Evolutionary conservation across 2,113 vertebrate genomes (phyloP), one percentile per base, ranked within the genome.

Genomic region (Pygoscelis adeliae): DNA sequence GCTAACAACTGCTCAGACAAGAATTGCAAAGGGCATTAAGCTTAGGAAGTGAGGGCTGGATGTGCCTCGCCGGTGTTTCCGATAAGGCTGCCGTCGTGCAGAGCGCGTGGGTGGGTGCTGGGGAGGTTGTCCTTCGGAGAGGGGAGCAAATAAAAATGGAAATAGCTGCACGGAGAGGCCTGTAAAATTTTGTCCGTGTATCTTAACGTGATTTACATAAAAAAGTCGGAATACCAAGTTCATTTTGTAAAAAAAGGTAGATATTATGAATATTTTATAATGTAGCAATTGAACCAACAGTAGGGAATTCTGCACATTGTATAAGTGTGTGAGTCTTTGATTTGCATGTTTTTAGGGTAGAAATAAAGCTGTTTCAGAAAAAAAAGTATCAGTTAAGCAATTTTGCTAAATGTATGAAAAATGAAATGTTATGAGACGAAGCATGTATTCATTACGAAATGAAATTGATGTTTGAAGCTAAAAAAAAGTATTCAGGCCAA

Each of bases 401-500:
- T 96, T 96, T 97, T 97, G 71, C 87, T 97, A 93, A 97, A 90
- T 96, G 83, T 94, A 76, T 94, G 83, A 90, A 82, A 97, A 93
- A 96, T 94, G 82, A 58, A 97, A 97, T 95, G 90, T 96, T 85
- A 95, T 66, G 79, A 97, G 74, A 55, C 59, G 82, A 91, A 92
- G n/a, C 55, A 82, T 96, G 84, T 93, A 94, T 87, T 97, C 95
- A 96, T 89, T 97, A 77, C 12, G 5, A 80, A 93, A 83, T 49
- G 34, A 97, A 98, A 92, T 97, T 95, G 94, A 92, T 97, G 95
- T 97, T 96, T 97, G 97, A 97, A 87, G 77, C 89, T 94, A 90
- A 96, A 96, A 93, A 85, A 88, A 89, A 36, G 55, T 42, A 66
- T 62, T 80, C 72, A 97, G 81, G 76, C 87, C 87, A 96, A 95